phyloP scores from a whole-genome alignment of 2,797 vertebrate genomes.

The Enteromius treurensis region DNA sequence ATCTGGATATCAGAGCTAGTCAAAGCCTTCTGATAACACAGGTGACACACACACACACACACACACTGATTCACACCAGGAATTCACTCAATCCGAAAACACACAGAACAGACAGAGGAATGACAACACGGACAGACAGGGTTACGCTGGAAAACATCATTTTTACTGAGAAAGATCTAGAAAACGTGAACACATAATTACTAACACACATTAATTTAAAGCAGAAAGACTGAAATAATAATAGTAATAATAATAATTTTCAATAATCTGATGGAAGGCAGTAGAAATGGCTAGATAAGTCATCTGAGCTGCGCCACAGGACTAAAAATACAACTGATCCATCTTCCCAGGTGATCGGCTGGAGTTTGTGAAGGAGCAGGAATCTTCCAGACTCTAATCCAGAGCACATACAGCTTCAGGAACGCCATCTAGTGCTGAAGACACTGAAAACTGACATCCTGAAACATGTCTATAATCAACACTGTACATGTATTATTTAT shows the following conservation, averaged over 20 bases:
- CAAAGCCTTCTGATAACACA: constrained; percentile 50
- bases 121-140: constrained; percentile 8
- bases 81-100: constrained; percentile 2
- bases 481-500: not conserved
- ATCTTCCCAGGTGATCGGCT: not conserved
- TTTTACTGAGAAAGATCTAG: not conserved
- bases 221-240: not conserved
- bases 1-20: not conserved
- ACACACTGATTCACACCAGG: not conserved
- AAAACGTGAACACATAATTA: not conserved
- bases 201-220: not conserved
- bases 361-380: constrained; percentile 1
- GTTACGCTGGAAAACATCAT: not conserved
- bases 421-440: not conserved
- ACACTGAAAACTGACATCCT: not conserved
- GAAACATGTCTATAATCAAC: not conserved
- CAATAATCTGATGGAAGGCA: not conserved
- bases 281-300: constrained; percentile 13
- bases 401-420: not conserved
- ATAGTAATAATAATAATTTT: not conserved
- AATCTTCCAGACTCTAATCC: constrained; percentile 10
- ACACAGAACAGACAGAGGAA: constrained; percentile 11
- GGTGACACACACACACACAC: not conserved
- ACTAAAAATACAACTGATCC: constrained; percentile 17
- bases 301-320: not conserved